These are phyloP conservation scores for Callospermophilus lateralis DNA, from an alignment of 2,113 vertebrate species.

Conservation along the genomic window DNA sequence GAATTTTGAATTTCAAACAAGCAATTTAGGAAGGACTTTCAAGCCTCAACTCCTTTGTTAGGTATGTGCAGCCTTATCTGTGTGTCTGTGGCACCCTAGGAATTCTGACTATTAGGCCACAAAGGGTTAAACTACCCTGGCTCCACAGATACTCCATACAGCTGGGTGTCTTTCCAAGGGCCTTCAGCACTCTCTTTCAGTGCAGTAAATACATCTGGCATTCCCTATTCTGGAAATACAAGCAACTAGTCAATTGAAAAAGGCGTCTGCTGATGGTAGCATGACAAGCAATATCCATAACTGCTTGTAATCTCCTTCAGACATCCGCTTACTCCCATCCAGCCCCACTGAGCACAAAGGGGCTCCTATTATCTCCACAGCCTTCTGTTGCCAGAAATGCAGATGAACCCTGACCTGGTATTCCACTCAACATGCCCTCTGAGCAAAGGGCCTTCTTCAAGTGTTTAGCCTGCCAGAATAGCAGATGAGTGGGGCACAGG, in stretches of 20 bases:
- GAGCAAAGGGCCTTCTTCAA: constrained; percentile 10
- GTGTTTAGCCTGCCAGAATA: constrained; percentile 57
- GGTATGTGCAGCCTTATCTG: not conserved
- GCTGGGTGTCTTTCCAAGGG: constrained; percentile 61
- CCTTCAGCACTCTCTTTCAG: constrained; percentile 30
- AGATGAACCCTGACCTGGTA: constrained; percentile 74
- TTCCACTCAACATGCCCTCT: constrained; percentile 58
- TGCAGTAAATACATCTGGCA: constrained; percentile 35
- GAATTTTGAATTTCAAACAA: constrained; percentile 42
- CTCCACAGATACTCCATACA: constrained; percentile 15
- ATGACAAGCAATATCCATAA: constrained; percentile 80
- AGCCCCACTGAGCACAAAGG: constrained; percentile 75
- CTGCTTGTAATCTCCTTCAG: constrained; percentile 83
- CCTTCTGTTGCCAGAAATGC: constrained; percentile 73
- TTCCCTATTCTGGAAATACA: constrained; percentile 66
- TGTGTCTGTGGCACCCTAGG: not conserved
- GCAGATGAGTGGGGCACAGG: not conserved
- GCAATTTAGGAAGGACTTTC: constrained; percentile 22
- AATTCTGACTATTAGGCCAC: constrained; percentile 6
- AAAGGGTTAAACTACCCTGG: constrained; percentile 46
- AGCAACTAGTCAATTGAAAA: constrained; percentile 55
- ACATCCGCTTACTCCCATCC: constrained; percentile 72
- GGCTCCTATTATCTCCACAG: constrained; percentile 77
- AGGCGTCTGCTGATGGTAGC: constrained; percentile 82
- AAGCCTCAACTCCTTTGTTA: not conserved